Base-by-base conservation (phyloP, 2,888 invertebrate species). In the Anoncus sp. region DNA sequence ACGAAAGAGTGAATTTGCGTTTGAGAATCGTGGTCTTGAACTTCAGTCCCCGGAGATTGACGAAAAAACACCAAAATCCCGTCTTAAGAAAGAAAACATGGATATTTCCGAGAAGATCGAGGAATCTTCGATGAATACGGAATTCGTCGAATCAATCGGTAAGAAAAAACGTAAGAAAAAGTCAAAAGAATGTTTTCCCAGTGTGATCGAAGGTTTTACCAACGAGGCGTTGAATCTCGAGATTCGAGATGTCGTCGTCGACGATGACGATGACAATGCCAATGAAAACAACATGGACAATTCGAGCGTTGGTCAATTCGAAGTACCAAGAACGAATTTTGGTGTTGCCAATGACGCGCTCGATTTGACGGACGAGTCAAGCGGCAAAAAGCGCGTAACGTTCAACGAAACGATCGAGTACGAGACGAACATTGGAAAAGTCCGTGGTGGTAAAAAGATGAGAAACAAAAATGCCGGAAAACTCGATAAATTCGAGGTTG, bases 381-480 rank as follows among this genome's bases (percentile, higher is more conserved):
- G 53, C 14, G 83, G 83, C 3, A 90, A 89, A 40, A 90, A 85
- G 71, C 83, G 87, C n/a, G 91, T 90, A 3, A 90, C 88, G 20
- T 91, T 91, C 72, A 90, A 89, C 67, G 88, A 91, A 69, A 84
- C 85, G 16, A 78, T 91, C 6, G 89, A 91, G 66, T 91, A 86
- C 57, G 87, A 85, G 51, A 86, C 83, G 0, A 88, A 89, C 79
- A 77, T 66, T 0, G 60, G 66, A 3, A 85, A 83, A 16, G 20
- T 38, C 1, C 31, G 45, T 14, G 40, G 40, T 10, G 55, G 55
- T 2, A 57, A 57, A 57, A 70, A 47, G 31, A 87, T 85, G 16
- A 86, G 84, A 49, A 85, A 83, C 49, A 89, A 86, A 65, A 83
- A 73, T 6, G 86, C 81, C 69, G 47, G 20, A 3, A 87, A 80